Evolutionary conservation across 2,797 vertebrate species (phyloP), one percentile per base, ranked within the genome.

Genomic region (Balearica regulorum): DNA sequence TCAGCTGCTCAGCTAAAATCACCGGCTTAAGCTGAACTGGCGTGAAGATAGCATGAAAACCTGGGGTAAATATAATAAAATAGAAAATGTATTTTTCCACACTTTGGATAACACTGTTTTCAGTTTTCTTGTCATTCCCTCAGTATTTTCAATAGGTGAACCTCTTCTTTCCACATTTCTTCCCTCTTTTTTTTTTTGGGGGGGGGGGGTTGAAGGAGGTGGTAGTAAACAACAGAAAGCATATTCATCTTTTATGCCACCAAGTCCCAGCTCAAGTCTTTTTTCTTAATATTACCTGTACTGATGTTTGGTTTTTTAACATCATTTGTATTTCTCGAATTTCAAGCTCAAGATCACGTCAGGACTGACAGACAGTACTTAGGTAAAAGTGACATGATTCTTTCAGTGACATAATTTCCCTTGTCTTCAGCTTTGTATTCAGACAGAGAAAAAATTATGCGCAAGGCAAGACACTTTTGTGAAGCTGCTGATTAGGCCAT

Each of bases 401-500:
- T 94, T 92, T 86, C 61, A 73, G 16, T 46, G 13, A 39, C 37
- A 49, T 79, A 87, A 95, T 95, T 87, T 91, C 73, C 51, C 26
- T 10, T 51, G 33, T 83, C 72, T 90, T 89, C 66, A 76, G 28
- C 31, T 92, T 90, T 82, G 24, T 83, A 93, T 87, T 95, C 64
- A 88, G 94, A 71, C 76, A 95, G 26, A 35, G 31, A 81, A 83
- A 75, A 89, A 90, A 90, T 15, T 66, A 82, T 55, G n/a, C 37
- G 18, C 70, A 90, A 93, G 24, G 33, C 83, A 90, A 93, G 94
- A 73, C 37, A 48, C 43, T 91, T 96, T 94, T 81, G 66, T 93
- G 75, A 65, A 79, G 85, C 16, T 75, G 66, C 57, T 97, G 84
- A 94, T 95, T 93, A 94, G 66, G 49, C 70, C 69, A 15, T 16